Conservation (phyloP, 1,140 invertebrate genomes). For the Eumeta japonica region DNA sequence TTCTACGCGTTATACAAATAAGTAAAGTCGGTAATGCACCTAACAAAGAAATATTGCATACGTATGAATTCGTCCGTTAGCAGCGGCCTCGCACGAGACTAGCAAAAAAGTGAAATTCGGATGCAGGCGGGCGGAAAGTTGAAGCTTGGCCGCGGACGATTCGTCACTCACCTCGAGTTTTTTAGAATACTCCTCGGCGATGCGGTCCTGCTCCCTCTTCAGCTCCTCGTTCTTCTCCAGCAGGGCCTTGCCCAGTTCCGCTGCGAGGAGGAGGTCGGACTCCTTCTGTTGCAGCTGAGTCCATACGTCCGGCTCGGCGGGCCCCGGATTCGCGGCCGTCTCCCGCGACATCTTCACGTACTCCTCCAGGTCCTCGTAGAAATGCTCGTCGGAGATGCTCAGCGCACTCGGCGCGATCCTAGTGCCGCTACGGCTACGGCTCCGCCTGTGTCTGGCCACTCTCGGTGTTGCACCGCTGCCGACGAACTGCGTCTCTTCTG, state of each 20-base stretch:
- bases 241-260: conserved; percentile 91
- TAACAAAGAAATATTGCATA: no score
- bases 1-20: no score
- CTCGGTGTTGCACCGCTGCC: conserved; percentile 27
- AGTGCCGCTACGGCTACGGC: conserved; percentile 31
- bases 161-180: conserved; percentile 87
- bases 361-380: conserved; percentile 58
- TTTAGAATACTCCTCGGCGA: conserved; percentile 85
- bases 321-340: conserved; percentile 33
- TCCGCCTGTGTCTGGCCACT: conserved; percentile 22
- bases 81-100: not conserved
- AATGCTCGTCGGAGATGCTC: conserved; percentile 49
- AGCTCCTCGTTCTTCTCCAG: conserved; percentile 93
- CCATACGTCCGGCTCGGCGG: conserved; percentile 68
- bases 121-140: not conserved
- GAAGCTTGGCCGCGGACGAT: no score
- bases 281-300: conserved; percentile 88
- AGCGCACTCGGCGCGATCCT: conserved; percentile 26
- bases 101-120: not conserved
- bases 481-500: conserved; percentile 37
- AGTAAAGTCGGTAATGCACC: no score
- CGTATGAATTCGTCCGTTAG: no score
- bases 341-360: conserved; percentile 59
- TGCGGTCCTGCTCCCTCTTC: conserved; percentile 78
- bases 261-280: conserved; percentile 86